Percentiles rank a stretch among this genome's conserved stretches.
phyloP scores from a whole-genome alignment of 2,113 vertebrate species.

The Tetrax tetrax region DNA sequence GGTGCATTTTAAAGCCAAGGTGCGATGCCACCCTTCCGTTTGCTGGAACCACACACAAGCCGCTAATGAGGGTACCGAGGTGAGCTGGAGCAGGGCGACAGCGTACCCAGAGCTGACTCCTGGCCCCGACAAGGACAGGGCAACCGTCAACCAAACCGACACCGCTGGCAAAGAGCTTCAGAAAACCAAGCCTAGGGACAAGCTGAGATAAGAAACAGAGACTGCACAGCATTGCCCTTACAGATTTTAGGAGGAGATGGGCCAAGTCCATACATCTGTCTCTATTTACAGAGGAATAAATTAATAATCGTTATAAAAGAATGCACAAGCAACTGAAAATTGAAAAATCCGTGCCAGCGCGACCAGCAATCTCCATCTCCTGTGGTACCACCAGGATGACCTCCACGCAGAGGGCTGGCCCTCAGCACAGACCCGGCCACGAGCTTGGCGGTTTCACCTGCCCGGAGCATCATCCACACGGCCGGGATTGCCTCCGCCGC shows the following conservation, averaged over 20 bases:
- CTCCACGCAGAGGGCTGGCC: not conserved
- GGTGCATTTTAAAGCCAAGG: not conserved
- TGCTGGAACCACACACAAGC: not conserved
- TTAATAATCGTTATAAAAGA: not conserved
- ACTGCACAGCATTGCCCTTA: not conserved
- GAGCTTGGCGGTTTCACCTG: not conserved
- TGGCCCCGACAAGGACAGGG: not conserved
- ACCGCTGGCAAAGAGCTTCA: not conserved
- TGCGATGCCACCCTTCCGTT: not conserved
- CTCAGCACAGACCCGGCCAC: not conserved
- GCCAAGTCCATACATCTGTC: not conserved
- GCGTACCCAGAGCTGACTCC: fast-evolving
- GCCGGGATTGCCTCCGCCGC: not conserved
- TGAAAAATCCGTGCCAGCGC: fast-evolving
- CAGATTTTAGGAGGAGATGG: not conserved
- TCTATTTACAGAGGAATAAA: not conserved
- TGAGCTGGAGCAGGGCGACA: fast-evolving
- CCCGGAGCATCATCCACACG: not conserved
- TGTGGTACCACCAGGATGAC: fast-evolving
- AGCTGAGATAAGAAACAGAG: not conserved
- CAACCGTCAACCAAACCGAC: not conserved
- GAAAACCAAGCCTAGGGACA: not conserved
- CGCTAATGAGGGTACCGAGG: not conserved
- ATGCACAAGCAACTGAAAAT: not conserved
- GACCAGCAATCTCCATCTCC: not conserved